These are phyloP conservation scores for Myoxocephalus aenaeus DNA, from an alignment of 2,797 vertebrate genomes.

Conservation along the genomic window DNA sequence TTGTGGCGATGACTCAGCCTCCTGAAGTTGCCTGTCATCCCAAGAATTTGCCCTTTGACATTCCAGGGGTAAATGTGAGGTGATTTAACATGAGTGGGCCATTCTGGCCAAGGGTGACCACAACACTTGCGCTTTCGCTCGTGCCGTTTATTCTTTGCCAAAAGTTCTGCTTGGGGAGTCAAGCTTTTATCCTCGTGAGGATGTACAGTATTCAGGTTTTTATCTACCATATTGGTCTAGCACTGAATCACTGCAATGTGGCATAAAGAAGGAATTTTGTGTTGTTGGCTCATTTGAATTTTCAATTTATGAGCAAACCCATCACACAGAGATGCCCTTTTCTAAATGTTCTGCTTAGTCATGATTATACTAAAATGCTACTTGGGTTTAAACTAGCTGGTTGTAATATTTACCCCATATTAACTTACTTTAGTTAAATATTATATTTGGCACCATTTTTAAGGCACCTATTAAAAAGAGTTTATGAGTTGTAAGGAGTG, in stretches of 20 bases:
- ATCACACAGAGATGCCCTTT: neutral
- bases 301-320: neutral
- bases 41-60: conserved; percentile 67
- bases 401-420: neutral
- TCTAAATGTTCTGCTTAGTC: neutral
- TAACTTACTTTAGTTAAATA: neutral
- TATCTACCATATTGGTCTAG: neutral
- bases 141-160: conserved; percentile 59
- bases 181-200: conserved; percentile 32
- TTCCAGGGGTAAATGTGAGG: conserved; percentile 56
- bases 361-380: neutral
- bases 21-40: conserved; percentile 36
- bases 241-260: conserved; percentile 13
- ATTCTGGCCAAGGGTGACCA: conserved; percentile 69
- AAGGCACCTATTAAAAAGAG: neutral
- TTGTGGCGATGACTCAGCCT: conserved; percentile 58
- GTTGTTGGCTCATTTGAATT: conserved; percentile 2
- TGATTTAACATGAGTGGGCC: conserved; percentile 43
- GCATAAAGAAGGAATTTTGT: neutral
- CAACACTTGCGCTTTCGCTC: conserved; percentile 68
- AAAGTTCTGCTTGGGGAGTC: conserved; percentile 33
- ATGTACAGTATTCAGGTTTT: conserved; percentile 40
- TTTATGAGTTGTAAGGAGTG: conserved; percentile 1
- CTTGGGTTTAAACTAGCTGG: neutral
- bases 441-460: neutral